Evolutionary conservation across 2,113 vertebrate species (phyloP).

Genomic region (Orientallactaga bullata): DNA sequence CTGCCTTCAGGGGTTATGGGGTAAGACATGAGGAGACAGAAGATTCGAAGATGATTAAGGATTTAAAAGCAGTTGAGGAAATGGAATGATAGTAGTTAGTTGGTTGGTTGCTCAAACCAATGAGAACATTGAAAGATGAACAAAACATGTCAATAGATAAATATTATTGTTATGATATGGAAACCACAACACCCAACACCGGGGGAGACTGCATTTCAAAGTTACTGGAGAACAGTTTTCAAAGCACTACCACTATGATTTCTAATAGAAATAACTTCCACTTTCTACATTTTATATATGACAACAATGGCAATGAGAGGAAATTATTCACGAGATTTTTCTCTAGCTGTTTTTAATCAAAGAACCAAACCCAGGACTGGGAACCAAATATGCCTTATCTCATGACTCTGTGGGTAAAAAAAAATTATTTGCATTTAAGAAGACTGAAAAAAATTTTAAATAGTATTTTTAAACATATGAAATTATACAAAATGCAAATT

Average conservation of each 20-base stretch:
- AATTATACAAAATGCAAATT: not conserved
- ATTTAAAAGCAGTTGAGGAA: not conserved
- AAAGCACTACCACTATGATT: not conserved
- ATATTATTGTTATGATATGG: not conserved
- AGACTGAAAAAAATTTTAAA: not conserved
- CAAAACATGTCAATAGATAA: conserved; percentile 31
- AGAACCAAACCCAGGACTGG: not conserved
- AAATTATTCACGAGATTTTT: not conserved
- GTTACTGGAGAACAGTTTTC: not conserved
- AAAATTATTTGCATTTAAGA: not conserved
- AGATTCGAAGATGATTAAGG: not conserved
- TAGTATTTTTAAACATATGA: not conserved
- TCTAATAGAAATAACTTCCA: not conserved
- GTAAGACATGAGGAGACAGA: not conserved
- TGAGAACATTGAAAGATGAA: conserved; percentile 7
- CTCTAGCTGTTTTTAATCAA: not conserved
- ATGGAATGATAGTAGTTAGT: not conserved
- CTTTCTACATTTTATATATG: not conserved
- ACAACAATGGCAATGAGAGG: not conserved
- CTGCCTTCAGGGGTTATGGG: not conserved
- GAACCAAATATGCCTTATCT: not conserved
- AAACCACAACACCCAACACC: not conserved
- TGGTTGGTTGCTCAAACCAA: conserved; percentile 16
- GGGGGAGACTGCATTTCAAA: conserved; percentile 16
- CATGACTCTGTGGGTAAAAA: not conserved